phyloP scores from a whole-genome alignment of 2,113 vertebrate species.

The Petrocephalus microphthalmus region DNA sequence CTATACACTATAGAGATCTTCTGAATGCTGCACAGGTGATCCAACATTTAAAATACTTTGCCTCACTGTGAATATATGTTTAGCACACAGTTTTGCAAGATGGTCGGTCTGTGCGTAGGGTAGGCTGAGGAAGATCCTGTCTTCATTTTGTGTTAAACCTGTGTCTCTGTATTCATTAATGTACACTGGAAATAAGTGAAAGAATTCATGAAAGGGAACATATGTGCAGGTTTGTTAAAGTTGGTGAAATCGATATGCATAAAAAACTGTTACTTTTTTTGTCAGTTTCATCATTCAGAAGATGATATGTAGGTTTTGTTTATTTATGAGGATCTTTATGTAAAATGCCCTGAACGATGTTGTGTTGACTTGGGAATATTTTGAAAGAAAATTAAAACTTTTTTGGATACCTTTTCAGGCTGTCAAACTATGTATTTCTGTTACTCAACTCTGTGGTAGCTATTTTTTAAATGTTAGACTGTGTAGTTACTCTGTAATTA shows the following conservation, averaged over 20 bases:
- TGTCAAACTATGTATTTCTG: background rate
- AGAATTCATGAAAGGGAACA: background rate
- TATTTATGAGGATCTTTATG: slow-evolving; percentile 11
- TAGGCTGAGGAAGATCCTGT: background rate
- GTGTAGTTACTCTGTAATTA: background rate
- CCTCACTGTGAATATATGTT: slow-evolving; percentile 3
- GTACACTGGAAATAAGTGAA: background rate
- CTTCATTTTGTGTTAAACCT: background rate
- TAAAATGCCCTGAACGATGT: background rate
- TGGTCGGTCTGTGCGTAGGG: background rate
- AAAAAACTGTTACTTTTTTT: background rate
- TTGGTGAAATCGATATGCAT: background rate
- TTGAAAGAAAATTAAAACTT: background rate
- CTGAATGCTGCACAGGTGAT: background rate
- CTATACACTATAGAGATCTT: background rate
- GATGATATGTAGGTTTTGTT: background rate
- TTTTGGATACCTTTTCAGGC: slow-evolving; percentile 5
- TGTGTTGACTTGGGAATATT: background rate
- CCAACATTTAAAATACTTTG: background rate
- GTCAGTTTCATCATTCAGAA: background rate
- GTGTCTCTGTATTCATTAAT: background rate
- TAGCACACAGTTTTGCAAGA: background rate
- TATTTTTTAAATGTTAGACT: background rate
- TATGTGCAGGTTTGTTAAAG: background rate
- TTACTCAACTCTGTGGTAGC: background rate